These are phyloP conservation scores for Drosophila demipolita DNA, from an alignment of 2,888 invertebrate species.

Conservation along the genomic window DNA sequence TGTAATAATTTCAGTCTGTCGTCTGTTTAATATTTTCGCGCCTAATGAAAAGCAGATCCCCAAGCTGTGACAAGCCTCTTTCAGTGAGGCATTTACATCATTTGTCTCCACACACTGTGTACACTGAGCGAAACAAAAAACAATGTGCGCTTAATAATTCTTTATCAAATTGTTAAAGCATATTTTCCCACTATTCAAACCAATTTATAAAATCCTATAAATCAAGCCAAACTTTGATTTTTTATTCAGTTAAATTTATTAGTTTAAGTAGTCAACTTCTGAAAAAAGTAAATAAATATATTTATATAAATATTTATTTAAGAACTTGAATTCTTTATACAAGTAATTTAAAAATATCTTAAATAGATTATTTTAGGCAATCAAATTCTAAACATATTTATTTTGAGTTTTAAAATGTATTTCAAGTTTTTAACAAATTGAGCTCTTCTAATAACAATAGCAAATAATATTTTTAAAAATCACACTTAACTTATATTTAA, in stretches of 20 bases:
- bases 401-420: neutral
- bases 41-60: conserved; percentile 74
- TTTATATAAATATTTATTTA: neutral
- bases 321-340: neutral
- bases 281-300: neutral
- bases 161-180: neutral
- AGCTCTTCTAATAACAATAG: neutral
- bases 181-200: neutral
- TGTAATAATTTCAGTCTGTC: conserved; percentile 69
- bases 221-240: neutral
- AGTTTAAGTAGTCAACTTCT: neutral
- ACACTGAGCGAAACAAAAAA: neutral
- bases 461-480: neutral
- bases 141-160: neutral
- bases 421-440: neutral
- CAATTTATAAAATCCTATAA: too few relatives aligned
- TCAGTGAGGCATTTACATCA: conserved; percentile 55
- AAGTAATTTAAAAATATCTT: neutral
- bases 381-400: neutral
- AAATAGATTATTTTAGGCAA: neutral
- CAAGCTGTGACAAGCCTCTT: conserved; percentile 13
- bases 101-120: conserved; percentile 62
- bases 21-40: conserved; percentile 78
- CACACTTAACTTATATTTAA: neutral
- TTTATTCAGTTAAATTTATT: neutral